These are phyloP conservation scores for Escarpia spicata DNA, from an alignment of 2,888 invertebrate genomes.

Conservation along the genomic window DNA sequence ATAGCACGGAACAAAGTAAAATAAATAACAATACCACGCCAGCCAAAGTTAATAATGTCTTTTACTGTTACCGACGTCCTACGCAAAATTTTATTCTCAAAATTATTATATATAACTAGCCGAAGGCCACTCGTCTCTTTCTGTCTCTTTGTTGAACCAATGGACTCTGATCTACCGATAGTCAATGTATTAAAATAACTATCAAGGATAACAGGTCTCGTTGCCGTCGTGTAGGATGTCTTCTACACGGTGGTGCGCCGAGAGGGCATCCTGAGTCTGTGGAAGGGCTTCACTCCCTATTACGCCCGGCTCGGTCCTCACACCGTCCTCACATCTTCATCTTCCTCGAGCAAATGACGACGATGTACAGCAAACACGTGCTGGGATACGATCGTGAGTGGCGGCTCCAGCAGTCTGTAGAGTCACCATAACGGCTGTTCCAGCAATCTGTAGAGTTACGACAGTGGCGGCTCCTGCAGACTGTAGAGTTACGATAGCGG, in stretches of 20 bases:
- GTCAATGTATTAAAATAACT: no score
- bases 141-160: no score
- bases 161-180: no score
- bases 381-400: constrained; percentile 65
- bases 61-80: no score
- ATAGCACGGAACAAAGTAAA: no score
- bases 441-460: constrained; percentile 34
- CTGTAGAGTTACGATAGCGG: constrained; percentile 25
- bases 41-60: no score
- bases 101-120: no score
- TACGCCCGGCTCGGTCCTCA: constrained; percentile 97
- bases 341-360: constrained; percentile 94
- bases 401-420: constrained; percentile 35
- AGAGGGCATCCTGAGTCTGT: constrained; percentile 93
- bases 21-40: no score
- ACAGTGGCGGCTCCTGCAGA: constrained; percentile 28
- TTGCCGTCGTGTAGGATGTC: constrained; percentile 72
- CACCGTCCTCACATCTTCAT: constrained; percentile 97
- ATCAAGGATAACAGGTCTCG: not conserved
- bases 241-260: constrained; percentile 80
- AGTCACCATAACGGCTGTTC: not conserved
- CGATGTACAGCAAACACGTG: constrained; percentile 70
- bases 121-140: no score
- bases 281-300: constrained; percentile 99
- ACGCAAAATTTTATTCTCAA: no score